Percentiles rank a stretch among this genome's conserved stretches.
Conservation (phyloP, 2,888 invertebrate species). For the Netelia virgata region DNA sequence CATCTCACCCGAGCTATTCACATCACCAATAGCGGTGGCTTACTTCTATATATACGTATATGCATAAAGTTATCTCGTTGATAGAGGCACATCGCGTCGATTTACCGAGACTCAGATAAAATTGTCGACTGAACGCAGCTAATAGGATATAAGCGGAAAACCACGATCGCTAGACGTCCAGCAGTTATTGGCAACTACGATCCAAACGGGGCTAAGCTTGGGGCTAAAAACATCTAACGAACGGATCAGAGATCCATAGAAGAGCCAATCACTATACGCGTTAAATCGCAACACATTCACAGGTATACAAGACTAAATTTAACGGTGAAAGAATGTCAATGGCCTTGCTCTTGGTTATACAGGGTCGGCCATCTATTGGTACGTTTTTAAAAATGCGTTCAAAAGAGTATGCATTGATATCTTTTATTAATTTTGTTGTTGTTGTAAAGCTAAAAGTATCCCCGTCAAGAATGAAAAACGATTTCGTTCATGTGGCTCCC, state of each 20-base stretch:
- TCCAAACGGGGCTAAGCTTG: not conserved
- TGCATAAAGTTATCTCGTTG: slow-evolving; percentile 49
- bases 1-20: slow-evolving; percentile 63
- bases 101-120: slow-evolving; percentile 54
- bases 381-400: no score
- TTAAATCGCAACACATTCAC: slow-evolving; percentile 25
- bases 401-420: no score
- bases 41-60: slow-evolving; percentile 27
- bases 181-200: slow-evolving; percentile 49
- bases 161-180: slow-evolving; percentile 7
- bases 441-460: no score
- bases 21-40: slow-evolving; percentile 48
- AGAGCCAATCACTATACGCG: slow-evolving; percentile 33
- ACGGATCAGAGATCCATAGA: not conserved
- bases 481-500: no score
- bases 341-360: not conserved
- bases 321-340: not conserved
- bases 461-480: no score
- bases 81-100: slow-evolving; percentile 59
- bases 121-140: slow-evolving; percentile 52
- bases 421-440: no score
- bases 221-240: not conserved
- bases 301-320: slow-evolving; percentile 45
- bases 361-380: no score
- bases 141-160: slow-evolving; percentile 21